Base-by-base conservation (phyloP, 2,888 invertebrate species). In the Empis stercorea region DNA sequence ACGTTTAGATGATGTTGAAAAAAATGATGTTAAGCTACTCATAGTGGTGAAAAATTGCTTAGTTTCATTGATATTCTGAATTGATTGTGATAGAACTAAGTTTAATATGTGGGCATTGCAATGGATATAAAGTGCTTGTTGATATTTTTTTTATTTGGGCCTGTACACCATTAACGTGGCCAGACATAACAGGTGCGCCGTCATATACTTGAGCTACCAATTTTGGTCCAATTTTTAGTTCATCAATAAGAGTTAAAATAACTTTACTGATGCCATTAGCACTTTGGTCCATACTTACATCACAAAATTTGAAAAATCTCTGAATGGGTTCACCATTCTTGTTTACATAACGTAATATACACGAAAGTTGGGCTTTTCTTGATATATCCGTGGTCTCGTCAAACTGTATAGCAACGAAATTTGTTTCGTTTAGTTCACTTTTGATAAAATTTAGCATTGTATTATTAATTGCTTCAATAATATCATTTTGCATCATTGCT, bases 151-250 rank as follows among this genome's bases (percentile, higher is more conserved):
- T 50, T 51, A 61, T 53, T 52, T 54, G 55, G 10, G 50, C 48
- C 53, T 64, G 62, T 32, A 61, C 54, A 11, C 58, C 59, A 23
- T 52, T 55, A 15, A 57, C 47, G 63, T 48, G 36, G 15, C 41
- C 41, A 46, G 46, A 41, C 46, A 46, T 41, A 41, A 46, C 41
- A 41, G 41, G 46, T 6, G 41, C 44, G n/a, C 47, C 47, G 37
- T 48, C 44, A 15, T 44, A 48, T 15, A 41, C 27, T 23, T 41
- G 41, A 11, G 48, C 41, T 7, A 48, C 41, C 5, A 48, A 4
- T 37, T 48, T 48, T 5, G 23, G 14, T 16, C 44, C 47, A 14
- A 16, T 30, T 11, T 48, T 30, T 15, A 30, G 10, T 36, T 17
- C 17, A 9, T 44, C 34, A 9, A 40, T 45, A 2, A 42, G n/a